These are phyloP conservation scores for Plodia interpunctella DNA, from an alignment of 1,140 invertebrate species.

Conservation along the genomic window DNA sequence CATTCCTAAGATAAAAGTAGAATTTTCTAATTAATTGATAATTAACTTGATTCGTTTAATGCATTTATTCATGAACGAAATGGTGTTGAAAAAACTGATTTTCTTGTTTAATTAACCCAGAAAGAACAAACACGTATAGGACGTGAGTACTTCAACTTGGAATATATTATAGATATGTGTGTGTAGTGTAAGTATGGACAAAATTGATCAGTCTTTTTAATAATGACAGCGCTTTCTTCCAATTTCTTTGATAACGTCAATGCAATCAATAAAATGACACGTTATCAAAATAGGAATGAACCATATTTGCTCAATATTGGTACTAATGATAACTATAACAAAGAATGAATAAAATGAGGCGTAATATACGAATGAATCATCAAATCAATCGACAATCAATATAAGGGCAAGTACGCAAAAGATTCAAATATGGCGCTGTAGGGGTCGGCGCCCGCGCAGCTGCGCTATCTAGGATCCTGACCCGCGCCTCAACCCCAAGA, in stretches of 20 bases:
- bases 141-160: too few relatives aligned
- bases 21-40: slow-evolving; percentile 2
- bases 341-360: not conserved
- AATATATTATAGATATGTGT: too few relatives aligned
- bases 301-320: too few relatives aligned
- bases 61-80: slow-evolving; percentile 5
- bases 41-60: not conserved
- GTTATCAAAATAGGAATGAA: too few relatives aligned
- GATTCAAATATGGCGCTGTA: slow-evolving; percentile 1
- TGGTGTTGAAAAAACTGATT: not conserved
- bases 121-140: not conserved
- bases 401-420: not conserved
- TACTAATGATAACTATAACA: not conserved
- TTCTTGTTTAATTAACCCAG: not conserved
- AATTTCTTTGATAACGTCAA: too few relatives aligned
- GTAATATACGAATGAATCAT: not conserved
- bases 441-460: slow-evolving; percentile 50
- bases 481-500: slow-evolving; percentile 53
- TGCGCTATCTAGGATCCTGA: slow-evolving; percentile 56
- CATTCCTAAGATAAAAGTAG: slow-evolving; percentile 4
- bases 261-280: too few relatives aligned
- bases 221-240: too few relatives aligned
- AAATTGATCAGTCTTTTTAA: too few relatives aligned
- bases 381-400: not conserved
- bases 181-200: too few relatives aligned